Percentiles rank a stretch among this genome's conserved stretches.
phyloP scores from a whole-genome alignment of 2,888 invertebrate genomes.

The Ormyrus thymus region DNA sequence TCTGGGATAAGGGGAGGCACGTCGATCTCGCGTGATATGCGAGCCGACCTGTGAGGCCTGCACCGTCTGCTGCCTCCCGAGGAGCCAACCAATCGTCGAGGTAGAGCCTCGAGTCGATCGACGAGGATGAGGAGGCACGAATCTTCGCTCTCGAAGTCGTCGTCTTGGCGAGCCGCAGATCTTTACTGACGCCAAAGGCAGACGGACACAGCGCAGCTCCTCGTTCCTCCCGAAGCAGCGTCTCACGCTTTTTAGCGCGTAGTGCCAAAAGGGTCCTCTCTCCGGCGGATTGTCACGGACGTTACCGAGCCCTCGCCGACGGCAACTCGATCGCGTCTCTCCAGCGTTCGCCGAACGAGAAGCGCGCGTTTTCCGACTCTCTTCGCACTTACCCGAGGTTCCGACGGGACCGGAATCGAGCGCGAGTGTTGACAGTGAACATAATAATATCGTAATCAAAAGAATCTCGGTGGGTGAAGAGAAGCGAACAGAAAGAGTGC shows the following conservation, averaged over 20 bases:
- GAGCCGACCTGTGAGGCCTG: constrained; percentile 57
- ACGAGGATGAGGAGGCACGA: constrained; percentile 69
- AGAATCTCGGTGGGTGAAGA: neutral
- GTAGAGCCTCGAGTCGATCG: constrained; percentile 42
- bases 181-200: constrained; percentile 68
- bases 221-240: too few relatives aligned
- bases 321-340: neutral
- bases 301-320: neutral
- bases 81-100: constrained; percentile 8
- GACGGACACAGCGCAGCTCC: neutral
- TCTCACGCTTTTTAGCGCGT: too few relatives aligned
- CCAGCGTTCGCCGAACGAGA: neutral
- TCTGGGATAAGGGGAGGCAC: neutral
- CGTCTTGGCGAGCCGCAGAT: constrained; percentile 58
- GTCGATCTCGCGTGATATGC: constrained; percentile 56
- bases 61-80: constrained; percentile 4
- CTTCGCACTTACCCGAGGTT: neutral
- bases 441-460: too few relatives aligned
- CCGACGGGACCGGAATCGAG: constrained; percentile 35
- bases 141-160: constrained; percentile 47
- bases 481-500: constrained; percentile 18
- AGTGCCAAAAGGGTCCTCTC: neutral
- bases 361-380: neutral
- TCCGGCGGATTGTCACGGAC: neutral
- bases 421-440: constrained; percentile 51